These are phyloP conservation scores for Patiria miniata DNA, from an alignment of 35 echinoderm and acorn worm genomes.

Conservation along the genomic window DNA sequence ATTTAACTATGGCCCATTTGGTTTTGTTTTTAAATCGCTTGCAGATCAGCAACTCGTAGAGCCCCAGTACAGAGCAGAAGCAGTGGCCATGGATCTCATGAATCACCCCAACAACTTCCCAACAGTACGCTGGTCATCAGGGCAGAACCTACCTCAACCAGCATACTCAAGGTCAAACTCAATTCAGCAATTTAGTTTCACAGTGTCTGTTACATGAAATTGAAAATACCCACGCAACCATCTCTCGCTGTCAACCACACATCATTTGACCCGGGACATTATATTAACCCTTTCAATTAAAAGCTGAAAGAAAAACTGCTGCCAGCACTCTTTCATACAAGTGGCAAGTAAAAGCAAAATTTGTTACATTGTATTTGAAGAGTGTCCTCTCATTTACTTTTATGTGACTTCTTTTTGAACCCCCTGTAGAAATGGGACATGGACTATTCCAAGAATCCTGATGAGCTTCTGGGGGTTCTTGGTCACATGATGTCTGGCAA, in stretches of 20 bases:
- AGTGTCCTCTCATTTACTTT: neutral
- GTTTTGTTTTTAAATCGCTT: too few species aligned
- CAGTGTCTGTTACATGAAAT: too few species aligned
- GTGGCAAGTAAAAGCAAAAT: too few species aligned
- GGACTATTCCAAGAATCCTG: conserved; percentile 64
- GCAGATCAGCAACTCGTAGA: neutral
- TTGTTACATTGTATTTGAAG: too few species aligned
- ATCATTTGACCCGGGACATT: too few species aligned
- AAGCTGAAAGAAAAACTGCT: too few species aligned
- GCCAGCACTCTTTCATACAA: too few species aligned
- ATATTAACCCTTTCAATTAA: too few species aligned
- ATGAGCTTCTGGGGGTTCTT: conserved; percentile 57
- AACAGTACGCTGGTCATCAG: conserved; percentile 38
- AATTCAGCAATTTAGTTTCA: neutral
- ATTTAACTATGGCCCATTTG: too few species aligned
- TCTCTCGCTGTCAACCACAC: too few species aligned
- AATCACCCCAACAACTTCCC: conserved; percentile 27
- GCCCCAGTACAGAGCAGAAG: neutral
- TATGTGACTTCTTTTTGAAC: neutral
- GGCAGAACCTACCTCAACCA: conserved; percentile 44
- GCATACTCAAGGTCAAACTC: conserved; percentile 37
- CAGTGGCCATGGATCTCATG: conserved; percentile 14
- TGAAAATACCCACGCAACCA: too few species aligned
- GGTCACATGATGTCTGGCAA: conserved; percentile 76
- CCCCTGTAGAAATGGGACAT: conserved; percentile 21